Evolutionary conservation across 2,113 vertebrate species (phyloP), one percentile per base, ranked within the genome.

Genomic region (Brachyhypopomus occidentalis): DNA sequence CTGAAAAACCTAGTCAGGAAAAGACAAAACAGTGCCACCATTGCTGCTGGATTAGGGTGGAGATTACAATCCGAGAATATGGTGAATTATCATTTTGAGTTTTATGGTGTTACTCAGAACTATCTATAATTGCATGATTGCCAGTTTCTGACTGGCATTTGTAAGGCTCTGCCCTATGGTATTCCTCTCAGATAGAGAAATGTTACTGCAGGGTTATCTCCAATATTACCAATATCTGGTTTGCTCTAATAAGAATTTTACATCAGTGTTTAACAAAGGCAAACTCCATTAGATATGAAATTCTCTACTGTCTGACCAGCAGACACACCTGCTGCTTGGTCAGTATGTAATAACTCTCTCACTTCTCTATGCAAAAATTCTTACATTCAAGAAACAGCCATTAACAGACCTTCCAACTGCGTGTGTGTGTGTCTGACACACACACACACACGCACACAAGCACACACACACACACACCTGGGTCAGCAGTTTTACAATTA

Each of bases 391-490:
- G 60, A 77, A 23, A 55, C 19, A 77, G 19, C 60, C 60, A 66
- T n/a, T 25, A 23, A 25, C 25, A 78, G 34, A 0, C 66, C 17
- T 30, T 78, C n/a, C 41, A 52, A 19, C 22, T 76, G 38, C 19
- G 27, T n/a, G n/a, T n/a, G n/a, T n/a, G n/a, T n/a, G n/a, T n/a
- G 38, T 67, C 19, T 55, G 23, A 20, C 1, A 55, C 23, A 66
- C 36, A 36, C 56, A 38, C 27, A 20, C 12, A 25, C 34, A 56
- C 45, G 7, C 55, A 38, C 30, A 23, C 69, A 23, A 34, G n/a
- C 34, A n/a, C 67, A 70, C 34, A 69, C 34, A n/a, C 67, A 70
- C 34, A 69, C 66, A 74, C 58, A 75, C 58, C 3, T 30, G 27
- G 12, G 25, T 66, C 63, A 66, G 63, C 63, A 66, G 25, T 17